Base-by-base conservation (phyloP, 1,140 invertebrate species). In the Drosophila kikkawai region DNA sequence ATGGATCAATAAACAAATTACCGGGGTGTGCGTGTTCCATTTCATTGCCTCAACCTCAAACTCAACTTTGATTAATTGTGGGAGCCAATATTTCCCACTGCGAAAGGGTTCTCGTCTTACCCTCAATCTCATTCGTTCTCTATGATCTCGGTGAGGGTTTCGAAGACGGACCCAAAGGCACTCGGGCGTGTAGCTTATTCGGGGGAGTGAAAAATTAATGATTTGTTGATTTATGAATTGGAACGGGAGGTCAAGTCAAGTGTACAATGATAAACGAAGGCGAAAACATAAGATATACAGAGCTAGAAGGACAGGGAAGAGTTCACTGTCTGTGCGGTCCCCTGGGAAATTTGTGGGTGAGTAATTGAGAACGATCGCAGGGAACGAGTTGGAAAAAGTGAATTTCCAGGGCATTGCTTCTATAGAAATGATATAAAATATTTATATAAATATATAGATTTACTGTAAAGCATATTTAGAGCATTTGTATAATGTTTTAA, bases 141-240 rank as follows among this genome's bases (percentile, higher is more conserved):
- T 15, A 55, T 37, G 69, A 69, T 63, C 44, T 29, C 78, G 22
- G 22, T n/a, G 67, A 53, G 63, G 48, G 65, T 70, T 70, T 45
- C 48, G 36, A 45, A 34, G 32, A 37, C 39, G 26, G 37, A 11
- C 34, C 37, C 44, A 39, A 58, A 64, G 65, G 51, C 63, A 79
- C 60, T 69, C 55, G 47, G 42, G 44, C 61, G 59, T 84, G 59
- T 39, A 44, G 56, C 39, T 61, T 65, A 29, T 48, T 39, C 37
- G 74, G 58, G 79, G 86, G 74, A 88, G 85, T 90, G 75, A 79
- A 90, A 80, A 90, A 91, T 91, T 91, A 91, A 91, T 91, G 88
- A 88, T 91, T 88, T 91, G 88, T 91, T 91, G 88, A 91, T 91
- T 91, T 91, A 91, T 91, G 90, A 91, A 91, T 91, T 85, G 88